A percentile compares a stretch with the other conserved stretches of the same genome.
Conservation (phyloP, 2,888 invertebrate species). For the Troides helena region DNA sequence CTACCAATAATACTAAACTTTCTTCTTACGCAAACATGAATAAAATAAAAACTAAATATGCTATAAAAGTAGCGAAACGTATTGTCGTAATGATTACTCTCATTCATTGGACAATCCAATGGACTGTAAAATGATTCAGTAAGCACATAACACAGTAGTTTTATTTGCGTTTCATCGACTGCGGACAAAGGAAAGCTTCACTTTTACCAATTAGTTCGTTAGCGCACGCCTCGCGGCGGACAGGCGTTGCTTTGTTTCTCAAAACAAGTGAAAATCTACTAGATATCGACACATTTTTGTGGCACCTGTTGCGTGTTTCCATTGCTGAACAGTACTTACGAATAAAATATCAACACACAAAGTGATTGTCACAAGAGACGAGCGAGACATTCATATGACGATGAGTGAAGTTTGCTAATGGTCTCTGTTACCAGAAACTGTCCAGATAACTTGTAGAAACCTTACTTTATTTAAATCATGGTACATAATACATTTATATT, state of each 20-base stretch:
- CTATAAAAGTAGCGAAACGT: conserved; percentile 33
- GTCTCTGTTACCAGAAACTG: too few species aligned
- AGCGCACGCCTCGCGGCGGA: conserved; percentile 53
- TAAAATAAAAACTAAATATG: conserved; percentile 22
- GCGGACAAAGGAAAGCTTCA: conserved; percentile 64
- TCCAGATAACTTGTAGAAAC: too few species aligned
- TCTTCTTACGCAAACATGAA: conserved; percentile 27
- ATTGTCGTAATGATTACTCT: conserved; percentile 33
- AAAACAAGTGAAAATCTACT: conserved; percentile 68
- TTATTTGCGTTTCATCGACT: conserved; percentile 63
- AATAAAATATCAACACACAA: not conserved
- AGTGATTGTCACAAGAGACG: too few species aligned
- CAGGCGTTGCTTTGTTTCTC: conserved; percentile 66
- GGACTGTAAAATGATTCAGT: conserved; percentile 51
- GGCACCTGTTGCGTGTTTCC: conserved; percentile 30
- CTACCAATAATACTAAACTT: conserved; percentile 4
- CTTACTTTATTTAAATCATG: too few species aligned
- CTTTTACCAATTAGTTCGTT: conserved; percentile 75
- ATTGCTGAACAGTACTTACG: conserved; percentile 15
- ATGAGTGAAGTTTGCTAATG: too few species aligned
- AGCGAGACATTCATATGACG: too few species aligned
- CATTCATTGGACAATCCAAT: conserved; percentile 44
- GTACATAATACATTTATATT: too few species aligned
- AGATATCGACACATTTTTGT: conserved; percentile 59
- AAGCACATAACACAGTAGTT: conserved; percentile 48